A percentile compares a stretch with the other conserved stretches of the same genome.
phyloP scores from a whole-genome alignment of 1,140 invertebrate genomes.

The Hyles vespertilio region DNA sequence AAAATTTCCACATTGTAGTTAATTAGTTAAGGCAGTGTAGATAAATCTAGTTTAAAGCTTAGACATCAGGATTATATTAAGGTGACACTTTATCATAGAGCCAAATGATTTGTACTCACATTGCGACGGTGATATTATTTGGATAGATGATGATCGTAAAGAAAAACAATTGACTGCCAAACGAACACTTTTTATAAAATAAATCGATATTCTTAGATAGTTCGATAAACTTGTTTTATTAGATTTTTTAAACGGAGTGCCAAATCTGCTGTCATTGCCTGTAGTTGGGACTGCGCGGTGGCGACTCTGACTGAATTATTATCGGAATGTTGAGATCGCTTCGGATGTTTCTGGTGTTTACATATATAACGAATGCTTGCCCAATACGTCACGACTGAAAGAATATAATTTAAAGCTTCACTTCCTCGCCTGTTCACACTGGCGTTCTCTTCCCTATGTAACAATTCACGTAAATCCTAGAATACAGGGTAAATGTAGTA shows the following conservation, averaged over 20 bases:
- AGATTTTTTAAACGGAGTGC: slow-evolving; percentile 62
- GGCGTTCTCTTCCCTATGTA: slow-evolving; percentile 8
- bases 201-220: slow-evolving; percentile 66
- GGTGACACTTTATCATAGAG: slow-evolving; percentile 45
- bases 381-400: slow-evolving; percentile 58
- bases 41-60: slow-evolving; percentile 49
- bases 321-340: no score
- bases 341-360: no score
- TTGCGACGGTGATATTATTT: slow-evolving; percentile 66
- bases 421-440: not conserved
- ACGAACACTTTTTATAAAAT: slow-evolving; percentile 71
- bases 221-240: slow-evolving; percentile 67
- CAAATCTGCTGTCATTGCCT: slow-evolving; percentile 36
- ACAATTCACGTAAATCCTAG: slow-evolving; percentile 64
- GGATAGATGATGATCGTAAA: slow-evolving; percentile 52
- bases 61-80: slow-evolving; percentile 36
- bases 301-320: not conserved
- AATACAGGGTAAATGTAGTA: slow-evolving; percentile 74
- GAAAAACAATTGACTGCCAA: slow-evolving; percentile 72
- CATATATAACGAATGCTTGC: slow-evolving; percentile 49
- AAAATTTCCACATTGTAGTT: slow-evolving; percentile 55
- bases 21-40: slow-evolving; percentile 59
- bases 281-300: no score
- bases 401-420: slow-evolving; percentile 2
- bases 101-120: slow-evolving; percentile 55